Base-by-base conservation (phyloP, 1,140 invertebrate species). In the Akabosia matsudoensis region DNA sequence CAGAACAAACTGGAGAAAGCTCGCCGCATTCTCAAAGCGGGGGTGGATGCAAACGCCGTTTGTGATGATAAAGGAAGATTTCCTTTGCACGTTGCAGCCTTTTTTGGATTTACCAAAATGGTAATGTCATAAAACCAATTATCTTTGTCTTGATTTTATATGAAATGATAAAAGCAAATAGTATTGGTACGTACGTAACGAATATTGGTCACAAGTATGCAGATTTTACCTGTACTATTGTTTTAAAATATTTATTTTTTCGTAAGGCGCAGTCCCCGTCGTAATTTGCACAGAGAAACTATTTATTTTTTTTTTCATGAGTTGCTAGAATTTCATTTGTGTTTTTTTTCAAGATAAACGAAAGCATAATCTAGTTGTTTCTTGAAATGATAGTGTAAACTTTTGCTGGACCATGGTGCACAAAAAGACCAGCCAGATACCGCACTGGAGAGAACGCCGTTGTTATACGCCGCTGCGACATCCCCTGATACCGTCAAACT, bases 341-440 rank as follows among this genome's bases (percentile, higher is more conserved):
- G n/a, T n/a, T n/a, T n/a, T n/a, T n/a, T n/a, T n/a, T n/a, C n/a
- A n/a, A n/a, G n/a, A n/a, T n/a, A n/a, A n/a, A n/a, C n/a, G n/a
- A 52, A 52, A 52, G 13, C 30, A 13, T 70, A 22, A n/a, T n/a
- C n/a, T n/a, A n/a, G n/a, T n/a, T n/a, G n/a, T 52, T 52, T n/a
- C 45, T 14, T 52, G 13, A 52, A 14, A 14, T 52, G n/a, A 70
- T 70, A 81, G 80, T 70, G 67, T 24, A 78, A 77, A 73, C 70
- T 81, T 30, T 72, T 81, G 18, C 61, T 81, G 26, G 79, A 79
- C 22, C 70, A 78, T 45, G 80, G 80, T 24, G 80, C 80, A 31
- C 80, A 81, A 76, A 81, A 80, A 33, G 80, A 81, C 52, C 80
- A 81, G 70, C 79, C 80, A 14, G 80, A 81, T 31, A 81, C 79